Evolutionary conservation across 2,797 vertebrate genomes (phyloP), one percentile per base, ranked within the genome.

Genomic region (Notolabrus celidotus): DNA sequence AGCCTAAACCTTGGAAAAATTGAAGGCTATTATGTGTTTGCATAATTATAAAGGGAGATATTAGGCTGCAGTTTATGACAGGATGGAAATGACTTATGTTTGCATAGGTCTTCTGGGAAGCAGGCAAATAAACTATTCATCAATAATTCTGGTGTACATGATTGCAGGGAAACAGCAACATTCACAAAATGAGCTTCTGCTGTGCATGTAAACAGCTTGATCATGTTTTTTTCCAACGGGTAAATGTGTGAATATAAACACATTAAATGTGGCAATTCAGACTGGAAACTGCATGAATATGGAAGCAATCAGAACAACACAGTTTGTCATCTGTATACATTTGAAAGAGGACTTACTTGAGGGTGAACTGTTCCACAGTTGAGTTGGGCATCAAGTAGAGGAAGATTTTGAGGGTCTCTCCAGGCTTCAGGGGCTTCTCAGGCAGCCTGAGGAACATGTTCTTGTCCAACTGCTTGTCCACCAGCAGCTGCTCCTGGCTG

Each of bases 371-470:
- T 36, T 99, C 97, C 41, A 99, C 92, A 0, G 95, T 95, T 49
- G 97, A 96, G 93, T 99, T 99, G 86, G 95, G 94, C 84, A 95
- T 96, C 88, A 99, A 74, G 89, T 94, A 97, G 50, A 99, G 94
- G 50, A 92, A 86, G 85, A 99, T 95, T 81, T 82, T 96, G 33
- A 99, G 95, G 46, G 95, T 96, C 74, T 99, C 97, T 0, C 97
- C 97, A 0, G 98, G 97, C 70, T 95, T 96, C 47, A 99, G 94
- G 0, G 97, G 96, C 51, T 94, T 94, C 80, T 98, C 96, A 0
- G 98, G 98, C 82, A 99, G 90, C 79, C 96, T 93, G 77, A 99
- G 95, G 91, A 99, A 96, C 92, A 99, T 73, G 80, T 97, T 98
- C 34, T 96, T 94, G 20, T 99, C 97, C 63, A 99, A 82, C 64